Evolutionary conservation across 2,797 vertebrate genomes (phyloP).

Genomic region (Strix occidentalis): DNA sequence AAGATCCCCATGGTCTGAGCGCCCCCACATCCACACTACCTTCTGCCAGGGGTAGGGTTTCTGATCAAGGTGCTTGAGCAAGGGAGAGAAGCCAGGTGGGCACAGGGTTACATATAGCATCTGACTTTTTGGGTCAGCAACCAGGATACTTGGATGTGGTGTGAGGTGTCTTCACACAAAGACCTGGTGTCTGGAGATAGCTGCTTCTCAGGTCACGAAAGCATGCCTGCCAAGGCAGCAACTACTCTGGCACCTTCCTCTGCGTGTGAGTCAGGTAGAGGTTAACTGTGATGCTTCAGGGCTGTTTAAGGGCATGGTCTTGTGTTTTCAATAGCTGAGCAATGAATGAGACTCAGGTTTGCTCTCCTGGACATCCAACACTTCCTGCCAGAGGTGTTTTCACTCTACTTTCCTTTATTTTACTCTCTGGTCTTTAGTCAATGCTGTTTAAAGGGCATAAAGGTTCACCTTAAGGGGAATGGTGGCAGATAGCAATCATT

Average conservation of each 20-base stretch:
- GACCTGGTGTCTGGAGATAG: background rate
- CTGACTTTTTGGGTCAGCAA: background rate
- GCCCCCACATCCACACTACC: background rate
- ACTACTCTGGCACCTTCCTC: background rate
- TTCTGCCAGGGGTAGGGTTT: background rate
- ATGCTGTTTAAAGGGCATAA: background rate
- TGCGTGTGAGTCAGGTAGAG: background rate
- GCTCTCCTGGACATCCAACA: background rate
- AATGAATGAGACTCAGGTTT: background rate
- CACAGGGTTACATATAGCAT: background rate
- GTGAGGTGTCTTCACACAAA: background rate
- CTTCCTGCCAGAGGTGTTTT: background rate
- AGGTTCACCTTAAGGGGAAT: background rate
- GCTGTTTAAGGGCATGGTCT: background rate
- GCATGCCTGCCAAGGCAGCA: background rate
- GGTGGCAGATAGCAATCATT: background rate
- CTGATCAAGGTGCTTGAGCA: background rate
- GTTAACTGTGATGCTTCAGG: background rate
- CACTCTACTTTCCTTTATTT: background rate
- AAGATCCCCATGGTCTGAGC: background rate
- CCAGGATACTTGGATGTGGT: background rate
- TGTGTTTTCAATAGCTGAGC: background rate
- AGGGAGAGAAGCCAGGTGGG: background rate
- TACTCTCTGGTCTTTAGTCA: background rate
- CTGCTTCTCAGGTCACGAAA: background rate